These are phyloP conservation scores for Pipra filicauda DNA, from an alignment of 2,113 vertebrate genomes.

Conservation along the genomic window DNA sequence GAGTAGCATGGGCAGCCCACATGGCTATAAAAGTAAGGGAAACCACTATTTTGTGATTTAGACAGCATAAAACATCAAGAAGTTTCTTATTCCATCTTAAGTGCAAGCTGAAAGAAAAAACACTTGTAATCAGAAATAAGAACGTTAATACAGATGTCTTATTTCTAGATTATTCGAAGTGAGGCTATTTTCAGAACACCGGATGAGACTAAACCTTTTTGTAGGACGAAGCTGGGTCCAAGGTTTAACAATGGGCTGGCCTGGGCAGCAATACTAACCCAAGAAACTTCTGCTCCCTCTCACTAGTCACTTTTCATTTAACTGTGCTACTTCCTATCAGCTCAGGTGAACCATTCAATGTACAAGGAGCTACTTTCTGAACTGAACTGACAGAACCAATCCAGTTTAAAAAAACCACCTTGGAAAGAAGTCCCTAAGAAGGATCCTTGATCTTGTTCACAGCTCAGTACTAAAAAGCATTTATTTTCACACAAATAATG, in stretches of 20 bases:
- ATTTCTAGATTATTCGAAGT: background rate
- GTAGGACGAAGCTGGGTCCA: background rate
- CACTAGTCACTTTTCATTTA: background rate
- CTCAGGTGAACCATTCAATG: background rate
- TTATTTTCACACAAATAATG: background rate
- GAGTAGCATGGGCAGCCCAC: background rate
- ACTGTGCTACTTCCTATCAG: background rate
- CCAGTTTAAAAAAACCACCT: background rate
- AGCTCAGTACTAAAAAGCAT: background rate
- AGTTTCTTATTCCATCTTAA: background rate
- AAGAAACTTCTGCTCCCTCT: background rate
- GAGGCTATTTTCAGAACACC: background rate
- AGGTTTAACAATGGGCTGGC: background rate
- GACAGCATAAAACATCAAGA: background rate
- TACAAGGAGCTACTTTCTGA: background rate
- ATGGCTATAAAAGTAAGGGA: background rate
- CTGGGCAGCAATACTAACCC: background rate
- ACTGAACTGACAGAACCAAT: background rate
- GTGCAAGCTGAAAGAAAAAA: conserved; percentile 2
- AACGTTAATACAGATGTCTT: background rate
- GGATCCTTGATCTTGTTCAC: background rate
- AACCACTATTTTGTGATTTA: background rate
- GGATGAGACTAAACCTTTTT: background rate
- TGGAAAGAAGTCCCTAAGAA: background rate
- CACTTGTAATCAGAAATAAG: background rate